Percentiles rank a stretch among this genome's conserved stretches.
Evolutionary conservation across 2,113 vertebrate genomes (phyloP).

Genomic region (Campylomormyrus tamandua): DNA sequence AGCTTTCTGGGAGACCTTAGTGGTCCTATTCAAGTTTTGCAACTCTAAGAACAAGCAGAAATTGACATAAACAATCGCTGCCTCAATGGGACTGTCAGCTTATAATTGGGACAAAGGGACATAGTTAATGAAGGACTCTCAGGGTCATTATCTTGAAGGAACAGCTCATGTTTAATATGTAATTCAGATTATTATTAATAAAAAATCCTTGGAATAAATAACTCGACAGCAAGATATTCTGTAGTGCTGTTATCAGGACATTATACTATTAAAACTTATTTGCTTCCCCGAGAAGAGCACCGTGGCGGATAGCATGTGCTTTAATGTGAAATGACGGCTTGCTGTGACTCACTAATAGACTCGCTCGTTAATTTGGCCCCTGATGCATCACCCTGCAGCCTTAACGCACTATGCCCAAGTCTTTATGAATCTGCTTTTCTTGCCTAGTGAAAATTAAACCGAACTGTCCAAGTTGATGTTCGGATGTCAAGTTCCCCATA

Average conservation of each 20-base stretch:
- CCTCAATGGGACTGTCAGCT: not conserved
- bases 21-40: conserved; percentile 1
- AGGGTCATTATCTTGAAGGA: conserved; percentile 11
- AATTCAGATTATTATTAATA: conserved; percentile 4
- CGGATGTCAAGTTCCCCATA: not conserved
- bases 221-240: not conserved
- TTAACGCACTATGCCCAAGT: not conserved
- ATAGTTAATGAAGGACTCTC: conserved; percentile 9
- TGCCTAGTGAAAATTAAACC: not conserved
- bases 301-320: not conserved
- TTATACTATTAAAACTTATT: not conserved
- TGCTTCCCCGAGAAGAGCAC: not conserved
- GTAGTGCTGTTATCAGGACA: not conserved
- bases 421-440: not conserved
- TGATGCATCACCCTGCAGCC: not conserved
- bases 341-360: conserved; percentile 1
- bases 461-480: not conserved
- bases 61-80: conserved; percentile 3
- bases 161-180: not conserved
- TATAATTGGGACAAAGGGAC: conserved; percentile 12
- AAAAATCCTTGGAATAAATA: not conserved
- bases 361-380: not conserved
- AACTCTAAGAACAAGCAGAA: conserved; percentile 5
- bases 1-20: not conserved
- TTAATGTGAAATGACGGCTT: not conserved